phyloP scores from a whole-genome alignment of 1,140 invertebrate genomes.

The Papilio dardanus region DNA sequence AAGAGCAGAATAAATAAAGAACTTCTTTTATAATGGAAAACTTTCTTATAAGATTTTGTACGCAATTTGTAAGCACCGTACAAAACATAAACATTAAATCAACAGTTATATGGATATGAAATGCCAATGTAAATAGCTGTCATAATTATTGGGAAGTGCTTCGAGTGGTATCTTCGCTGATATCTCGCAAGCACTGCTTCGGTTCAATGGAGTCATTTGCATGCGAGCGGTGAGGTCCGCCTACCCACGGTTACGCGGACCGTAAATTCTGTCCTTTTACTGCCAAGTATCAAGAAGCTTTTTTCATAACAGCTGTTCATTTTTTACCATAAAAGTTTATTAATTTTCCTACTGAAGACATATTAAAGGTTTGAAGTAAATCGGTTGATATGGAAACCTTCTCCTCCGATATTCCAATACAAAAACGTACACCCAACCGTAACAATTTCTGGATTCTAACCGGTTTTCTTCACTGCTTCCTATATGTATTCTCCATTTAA shows the following conservation, averaged over 20 bases:
- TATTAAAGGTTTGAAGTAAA: not conserved
- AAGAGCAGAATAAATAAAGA: not conserved
- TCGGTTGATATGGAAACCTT: not conserved
- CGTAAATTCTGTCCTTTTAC: constrained; percentile 80
- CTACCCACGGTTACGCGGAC: constrained; percentile 74
- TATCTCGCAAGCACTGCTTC: constrained; percentile 57
- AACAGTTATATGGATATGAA: not conserved
- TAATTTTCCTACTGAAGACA: constrained; percentile 67
- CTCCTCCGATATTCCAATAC: not conserved
- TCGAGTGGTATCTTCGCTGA: constrained; percentile 65
- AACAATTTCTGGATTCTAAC: not conserved
- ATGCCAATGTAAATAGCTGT: constrained; percentile 20
- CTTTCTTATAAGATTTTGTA: not conserved
- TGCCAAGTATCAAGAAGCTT: constrained; percentile 72
- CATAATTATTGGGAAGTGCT: constrained; percentile 55
- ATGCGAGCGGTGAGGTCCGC: constrained; percentile 72
- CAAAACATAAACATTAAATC: not conserved
- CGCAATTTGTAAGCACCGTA: not conserved
- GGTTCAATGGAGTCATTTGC: constrained; percentile 75
- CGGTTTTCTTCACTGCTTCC: not conserved
- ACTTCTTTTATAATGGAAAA: not conserved
- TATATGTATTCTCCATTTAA: too few relatives aligned
- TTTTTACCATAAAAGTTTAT: constrained; percentile 74
- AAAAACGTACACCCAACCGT: not conserved
- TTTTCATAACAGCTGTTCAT: constrained; percentile 77